Conservation (phyloP, 2,113 vertebrate genomes). For the Sterrhoptilus dennistouni region DNA sequence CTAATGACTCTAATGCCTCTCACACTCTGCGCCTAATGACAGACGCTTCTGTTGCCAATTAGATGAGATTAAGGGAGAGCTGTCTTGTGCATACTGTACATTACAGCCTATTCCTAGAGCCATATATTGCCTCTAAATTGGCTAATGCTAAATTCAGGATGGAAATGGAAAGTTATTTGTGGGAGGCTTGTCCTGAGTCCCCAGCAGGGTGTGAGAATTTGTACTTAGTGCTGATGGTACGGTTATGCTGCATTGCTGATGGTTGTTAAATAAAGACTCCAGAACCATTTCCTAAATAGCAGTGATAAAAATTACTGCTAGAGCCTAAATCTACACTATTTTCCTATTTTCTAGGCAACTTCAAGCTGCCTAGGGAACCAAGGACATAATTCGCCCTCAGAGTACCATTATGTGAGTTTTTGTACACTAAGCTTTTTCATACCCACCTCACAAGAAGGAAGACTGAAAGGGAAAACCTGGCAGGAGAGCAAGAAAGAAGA, state of each 20-base stretch:
- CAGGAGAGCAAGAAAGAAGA: neutral
- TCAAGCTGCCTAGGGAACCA: neutral
- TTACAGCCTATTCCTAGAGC: slow-evolving; percentile 57
- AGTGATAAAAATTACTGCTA: slow-evolving; percentile 20
- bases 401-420: slow-evolving; percentile 17
- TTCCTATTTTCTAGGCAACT: slow-evolving; percentile 10
- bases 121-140: slow-evolving; percentile 47
- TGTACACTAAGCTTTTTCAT: slow-evolving; percentile 18
- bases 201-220: slow-evolving; percentile 42
- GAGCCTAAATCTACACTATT: neutral
- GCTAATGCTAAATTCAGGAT: slow-evolving; percentile 40
- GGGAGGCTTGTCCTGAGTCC: slow-evolving; percentile 34
- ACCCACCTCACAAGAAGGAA: slow-evolving; percentile 5
- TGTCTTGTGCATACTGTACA: slow-evolving; percentile 45
- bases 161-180: slow-evolving; percentile 51
- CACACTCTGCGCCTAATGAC: slow-evolving; percentile 31
- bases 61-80: slow-evolving; percentile 42
- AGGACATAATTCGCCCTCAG: neutral
- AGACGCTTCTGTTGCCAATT: slow-evolving; percentile 45
- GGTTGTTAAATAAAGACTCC: slow-evolving; percentile 37
- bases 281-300: slow-evolving; percentile 45
- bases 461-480: neutral
- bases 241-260: slow-evolving; percentile 11
- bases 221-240: slow-evolving; percentile 4
- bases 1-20: slow-evolving; percentile 33